phyloP scores from a whole-genome alignment of 2,113 vertebrate species.

The Nyctibius bracteatus region DNA sequence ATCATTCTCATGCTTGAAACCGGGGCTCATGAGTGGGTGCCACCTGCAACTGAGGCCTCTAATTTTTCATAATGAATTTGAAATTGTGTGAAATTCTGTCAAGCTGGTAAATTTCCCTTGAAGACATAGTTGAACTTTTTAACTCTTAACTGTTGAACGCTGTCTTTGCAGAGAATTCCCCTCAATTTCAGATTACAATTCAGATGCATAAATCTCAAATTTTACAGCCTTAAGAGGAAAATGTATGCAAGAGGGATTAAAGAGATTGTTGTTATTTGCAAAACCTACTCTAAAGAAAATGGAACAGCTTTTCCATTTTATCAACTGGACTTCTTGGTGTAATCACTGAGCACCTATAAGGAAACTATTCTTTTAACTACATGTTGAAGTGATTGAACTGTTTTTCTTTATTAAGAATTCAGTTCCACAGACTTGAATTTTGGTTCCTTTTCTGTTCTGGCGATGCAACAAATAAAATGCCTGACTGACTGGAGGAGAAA shows the following conservation, averaged over 20 bases:
- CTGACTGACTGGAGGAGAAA: not conserved
- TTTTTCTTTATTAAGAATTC: not conserved
- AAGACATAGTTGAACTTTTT: not conserved
- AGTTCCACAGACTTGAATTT: not conserved
- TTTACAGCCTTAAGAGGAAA: not conserved
- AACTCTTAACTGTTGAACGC: not conserved
- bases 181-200: not conserved
- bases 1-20: not conserved
- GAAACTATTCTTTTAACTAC: not conserved
- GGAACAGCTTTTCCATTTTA: not conserved
- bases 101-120: not conserved
- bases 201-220: not conserved
- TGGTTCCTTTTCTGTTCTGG: slow-evolving; percentile 27
- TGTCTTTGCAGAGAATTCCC: not conserved
- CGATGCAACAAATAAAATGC: slow-evolving; percentile 40
- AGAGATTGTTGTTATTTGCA: not conserved
- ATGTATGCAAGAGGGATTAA: not conserved
- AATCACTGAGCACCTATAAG: not conserved
- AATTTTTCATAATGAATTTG: not conserved
- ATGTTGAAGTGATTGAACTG: not conserved
- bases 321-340: not conserved
- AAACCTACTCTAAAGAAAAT: not conserved
- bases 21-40: not conserved
- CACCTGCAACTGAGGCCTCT: not conserved
- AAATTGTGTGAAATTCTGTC: not conserved